Percentiles rank a stretch among this genome's conserved stretches.
These are phyloP conservation scores for Gonioctena quinquepunctata DNA, from an alignment of 1,140 invertebrate genomes.

Conservation along the genomic window DNA sequence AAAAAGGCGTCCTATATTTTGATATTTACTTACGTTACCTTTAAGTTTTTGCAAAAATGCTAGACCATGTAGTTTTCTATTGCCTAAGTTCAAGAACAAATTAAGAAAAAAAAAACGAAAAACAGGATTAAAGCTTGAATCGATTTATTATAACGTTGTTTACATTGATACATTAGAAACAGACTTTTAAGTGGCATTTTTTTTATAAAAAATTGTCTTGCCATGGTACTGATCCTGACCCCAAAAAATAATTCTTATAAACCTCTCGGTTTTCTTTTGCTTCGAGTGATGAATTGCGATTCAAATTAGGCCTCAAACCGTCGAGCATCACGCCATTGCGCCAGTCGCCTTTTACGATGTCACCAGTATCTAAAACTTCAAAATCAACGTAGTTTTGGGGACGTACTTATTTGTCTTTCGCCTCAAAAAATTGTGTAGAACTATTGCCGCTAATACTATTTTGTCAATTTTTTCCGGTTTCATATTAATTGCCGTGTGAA, in stretches of 20 bases:
- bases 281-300: background rate
- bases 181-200: too few species aligned
- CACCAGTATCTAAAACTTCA: conserved; percentile 12
- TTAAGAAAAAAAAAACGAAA: too few species aligned
- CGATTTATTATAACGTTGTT: too few species aligned
- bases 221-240: background rate
- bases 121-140: too few species aligned
- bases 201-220: background rate
- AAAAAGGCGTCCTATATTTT: background rate
- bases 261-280: background rate
- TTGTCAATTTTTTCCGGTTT: background rate
- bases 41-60: too few species aligned
- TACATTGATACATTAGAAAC: too few species aligned
- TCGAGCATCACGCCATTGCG: background rate
- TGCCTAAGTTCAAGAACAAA: too few species aligned
- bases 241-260: background rate
- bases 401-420: background rate
- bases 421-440: background rate
- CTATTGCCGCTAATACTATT: background rate
- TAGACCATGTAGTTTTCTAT: too few species aligned
- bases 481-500: background rate
- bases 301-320: background rate
- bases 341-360: conserved; percentile 3
- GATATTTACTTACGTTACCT: background rate
- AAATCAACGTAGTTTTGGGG: background rate